Conservation (phyloP, 1,140 invertebrate species). For the Drosophila pseudoobscura region DNA sequence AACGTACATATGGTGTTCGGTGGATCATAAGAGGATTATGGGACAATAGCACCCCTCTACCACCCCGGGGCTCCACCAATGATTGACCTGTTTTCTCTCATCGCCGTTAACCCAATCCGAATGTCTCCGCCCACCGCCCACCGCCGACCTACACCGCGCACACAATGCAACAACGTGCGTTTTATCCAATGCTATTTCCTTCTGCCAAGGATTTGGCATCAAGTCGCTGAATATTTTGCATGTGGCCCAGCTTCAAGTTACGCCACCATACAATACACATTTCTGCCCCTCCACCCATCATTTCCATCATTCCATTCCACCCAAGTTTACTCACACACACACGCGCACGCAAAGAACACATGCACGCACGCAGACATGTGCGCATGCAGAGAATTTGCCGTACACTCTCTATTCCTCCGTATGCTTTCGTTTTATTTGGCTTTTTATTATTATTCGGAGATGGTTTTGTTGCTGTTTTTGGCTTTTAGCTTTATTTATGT, state of each 20-base stretch:
- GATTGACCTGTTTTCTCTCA: conserved; percentile 37
- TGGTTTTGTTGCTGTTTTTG: conserved; percentile 33
- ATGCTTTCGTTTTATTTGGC: conserved; percentile 68
- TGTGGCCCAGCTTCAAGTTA: conserved; percentile 46
- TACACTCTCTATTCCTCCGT: conserved; percentile 41
- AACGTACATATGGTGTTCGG: conserved; percentile 6
- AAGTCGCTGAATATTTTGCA: conserved; percentile 43
- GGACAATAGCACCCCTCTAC: conserved; percentile 31
- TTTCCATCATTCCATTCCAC: neutral
- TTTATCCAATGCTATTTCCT: neutral
- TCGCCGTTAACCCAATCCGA: conserved; percentile 15
- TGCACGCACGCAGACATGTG: neutral
- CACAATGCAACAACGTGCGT: no score
- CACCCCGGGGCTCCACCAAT: neutral
- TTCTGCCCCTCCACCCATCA: neutral
- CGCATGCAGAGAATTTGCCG: conserved; percentile 56
- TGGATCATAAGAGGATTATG: conserved; percentile 45
- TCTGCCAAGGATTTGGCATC: conserved; percentile 7
- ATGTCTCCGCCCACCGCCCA: neutral
- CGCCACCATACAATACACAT: conserved; percentile 14
- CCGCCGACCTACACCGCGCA: no score
- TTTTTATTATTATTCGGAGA: conserved; percentile 54
- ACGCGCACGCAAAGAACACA: neutral
- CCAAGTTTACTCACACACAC: neutral
- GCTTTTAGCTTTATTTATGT: conserved; percentile 64